Conservation (phyloP, 2,888 invertebrate genomes). For the Lymantria dispar region DNA sequence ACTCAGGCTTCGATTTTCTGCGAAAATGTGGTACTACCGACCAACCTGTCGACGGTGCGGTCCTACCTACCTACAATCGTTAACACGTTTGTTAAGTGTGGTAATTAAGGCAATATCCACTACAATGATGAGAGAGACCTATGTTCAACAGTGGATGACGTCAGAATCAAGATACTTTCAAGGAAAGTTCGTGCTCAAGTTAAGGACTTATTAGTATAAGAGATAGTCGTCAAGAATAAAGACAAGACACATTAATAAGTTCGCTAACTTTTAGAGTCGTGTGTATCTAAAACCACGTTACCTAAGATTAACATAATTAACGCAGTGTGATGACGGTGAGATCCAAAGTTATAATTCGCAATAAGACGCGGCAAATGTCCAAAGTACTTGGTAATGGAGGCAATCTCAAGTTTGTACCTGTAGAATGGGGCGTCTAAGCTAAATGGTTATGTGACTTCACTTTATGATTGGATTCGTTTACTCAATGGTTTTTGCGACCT, state of each 20-base stretch:
- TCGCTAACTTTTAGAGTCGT: background rate
- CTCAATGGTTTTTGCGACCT: background rate
- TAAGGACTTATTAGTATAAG: too few species aligned
- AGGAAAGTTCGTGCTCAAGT: too few species aligned
- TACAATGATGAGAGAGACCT: too few species aligned
- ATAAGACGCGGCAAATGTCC: conserved; percentile 28
- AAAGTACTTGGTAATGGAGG: conserved; percentile 20
- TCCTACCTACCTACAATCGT: too few species aligned
- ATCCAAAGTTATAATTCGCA: conserved; percentile 34
- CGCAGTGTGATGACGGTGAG: conserved; percentile 15
- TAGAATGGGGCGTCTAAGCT: background rate
- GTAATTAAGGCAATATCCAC: too few species aligned
- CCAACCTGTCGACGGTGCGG: too few species aligned
- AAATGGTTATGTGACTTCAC: background rate
- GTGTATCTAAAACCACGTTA: conserved; percentile 13
- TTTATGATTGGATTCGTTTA: background rate
- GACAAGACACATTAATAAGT: background rate
- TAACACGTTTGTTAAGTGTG: too few species aligned
- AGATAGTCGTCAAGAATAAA: too few species aligned
- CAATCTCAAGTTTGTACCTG: conserved; percentile 20
- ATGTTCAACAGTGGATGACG: too few species aligned
- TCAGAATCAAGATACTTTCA: too few species aligned
- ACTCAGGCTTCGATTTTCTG: too few species aligned
- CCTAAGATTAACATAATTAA: conserved; percentile 35
- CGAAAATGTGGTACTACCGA: too few species aligned